Conservation (phyloP, 2,113 vertebrate species). For the Festucalex cinctus region DNA sequence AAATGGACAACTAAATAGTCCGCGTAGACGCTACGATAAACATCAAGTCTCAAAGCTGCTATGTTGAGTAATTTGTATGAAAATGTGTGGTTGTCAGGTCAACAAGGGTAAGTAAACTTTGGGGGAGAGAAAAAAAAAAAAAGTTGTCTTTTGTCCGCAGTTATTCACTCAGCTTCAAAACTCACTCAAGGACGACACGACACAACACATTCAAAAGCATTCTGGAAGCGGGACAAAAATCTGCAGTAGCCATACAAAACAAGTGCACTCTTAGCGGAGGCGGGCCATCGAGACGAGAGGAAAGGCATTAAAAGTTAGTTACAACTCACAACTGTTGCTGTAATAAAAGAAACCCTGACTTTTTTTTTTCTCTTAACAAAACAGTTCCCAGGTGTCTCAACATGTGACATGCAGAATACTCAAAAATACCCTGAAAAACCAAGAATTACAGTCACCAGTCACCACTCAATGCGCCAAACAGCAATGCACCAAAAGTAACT, state of each 20-base stretch:
- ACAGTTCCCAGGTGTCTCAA: no score
- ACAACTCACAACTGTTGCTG: not conserved
- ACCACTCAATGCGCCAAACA: no score
- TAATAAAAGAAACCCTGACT: no score
- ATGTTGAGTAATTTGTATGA: not conserved
- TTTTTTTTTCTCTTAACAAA: no score
- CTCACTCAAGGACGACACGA: constrained; percentile 45
- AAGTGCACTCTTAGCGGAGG: not conserved
- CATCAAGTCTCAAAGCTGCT: not conserved
- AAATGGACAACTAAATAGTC: constrained; percentile 14
- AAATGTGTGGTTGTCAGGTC: not conserved
- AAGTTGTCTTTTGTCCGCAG: not conserved
- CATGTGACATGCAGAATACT: not conserved
- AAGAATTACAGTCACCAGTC: no score
- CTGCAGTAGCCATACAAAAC: constrained; percentile 27
- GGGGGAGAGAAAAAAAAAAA: not conserved
- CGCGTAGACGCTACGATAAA: constrained; percentile 22
- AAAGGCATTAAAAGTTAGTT: not conserved
- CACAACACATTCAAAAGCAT: constrained; percentile 36
- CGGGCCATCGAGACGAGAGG: not conserved
- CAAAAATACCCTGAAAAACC: not conserved
- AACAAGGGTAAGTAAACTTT: not conserved
- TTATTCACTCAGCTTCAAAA: constrained; percentile 31
- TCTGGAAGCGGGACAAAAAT: constrained; percentile 36
- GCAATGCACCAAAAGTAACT: no score